A percentile compares a stretch with the other conserved stretches of the same genome.
Conservation (phyloP, 1,140 invertebrate species). For the Drosophila bipectinata region DNA sequence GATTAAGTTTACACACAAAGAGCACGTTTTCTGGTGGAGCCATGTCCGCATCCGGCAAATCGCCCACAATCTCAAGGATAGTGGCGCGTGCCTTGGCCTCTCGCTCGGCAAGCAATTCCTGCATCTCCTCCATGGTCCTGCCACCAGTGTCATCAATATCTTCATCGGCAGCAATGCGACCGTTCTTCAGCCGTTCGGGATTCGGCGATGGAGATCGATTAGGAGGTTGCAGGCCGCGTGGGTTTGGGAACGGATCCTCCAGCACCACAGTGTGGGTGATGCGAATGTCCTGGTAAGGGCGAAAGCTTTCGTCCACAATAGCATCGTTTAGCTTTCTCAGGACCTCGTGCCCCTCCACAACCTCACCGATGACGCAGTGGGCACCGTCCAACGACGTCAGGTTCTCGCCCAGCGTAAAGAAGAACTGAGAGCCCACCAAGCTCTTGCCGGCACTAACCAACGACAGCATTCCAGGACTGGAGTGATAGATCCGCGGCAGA, state of each 20-base stretch:
- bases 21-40: slow-evolving; percentile 99
- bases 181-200: slow-evolving; percentile 91
- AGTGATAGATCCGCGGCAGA: slow-evolving; percentile 96
- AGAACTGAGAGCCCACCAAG: slow-evolving; percentile 98
- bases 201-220: slow-evolving; percentile 94
- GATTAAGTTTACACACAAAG: slow-evolving; percentile 99
- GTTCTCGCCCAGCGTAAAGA: slow-evolving; percentile 95
- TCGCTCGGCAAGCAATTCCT: slow-evolving; percentile 94
- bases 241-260: slow-evolving; percentile 98
- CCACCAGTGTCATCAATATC: slow-evolving; percentile 96
- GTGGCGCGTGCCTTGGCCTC: slow-evolving; percentile 98
- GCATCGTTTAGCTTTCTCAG: slow-evolving; percentile 96
- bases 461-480: slow-evolving; percentile 93
- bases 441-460: slow-evolving; percentile 97
- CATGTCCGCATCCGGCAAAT: slow-evolving; percentile 98
- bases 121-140: slow-evolving; percentile 92
- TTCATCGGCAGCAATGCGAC: slow-evolving; percentile 97
- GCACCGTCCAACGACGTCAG: slow-evolving; percentile 95
- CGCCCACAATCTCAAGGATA: slow-evolving; percentile 99
- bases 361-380: slow-evolving; percentile 99
- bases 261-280: slow-evolving; percentile 99
- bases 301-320: slow-evolving; percentile 95
- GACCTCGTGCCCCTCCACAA: slow-evolving; percentile 95
- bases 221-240: slow-evolving; percentile 90
- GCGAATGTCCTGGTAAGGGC: slow-evolving; percentile 98